Percentiles rank a stretch among this genome's conserved stretches.
Conservation (phyloP, 2,797 vertebrate species). For the Enteromius treurensis region DNA sequence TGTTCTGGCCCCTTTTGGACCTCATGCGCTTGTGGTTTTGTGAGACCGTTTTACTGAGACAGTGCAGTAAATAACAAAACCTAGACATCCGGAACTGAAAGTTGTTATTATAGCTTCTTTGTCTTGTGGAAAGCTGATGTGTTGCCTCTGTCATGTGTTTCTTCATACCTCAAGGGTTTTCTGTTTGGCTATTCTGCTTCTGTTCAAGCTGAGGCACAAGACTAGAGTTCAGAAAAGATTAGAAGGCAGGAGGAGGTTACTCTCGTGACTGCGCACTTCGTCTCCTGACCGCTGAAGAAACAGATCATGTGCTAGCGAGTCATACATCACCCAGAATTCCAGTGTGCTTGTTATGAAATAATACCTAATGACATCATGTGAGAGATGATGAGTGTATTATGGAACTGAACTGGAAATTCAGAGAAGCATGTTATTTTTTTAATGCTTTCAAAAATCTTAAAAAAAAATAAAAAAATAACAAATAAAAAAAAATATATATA, state of each 20-base stretch:
- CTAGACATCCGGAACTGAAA: not conserved
- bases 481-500: too few relatives aligned
- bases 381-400: not conserved
- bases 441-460: not conserved
- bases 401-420: not conserved
- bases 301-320: conserved; percentile 69
- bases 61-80: not conserved
- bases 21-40: not conserved
- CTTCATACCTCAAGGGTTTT: not conserved
- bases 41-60: too few relatives aligned
- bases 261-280: conserved; percentile 69
- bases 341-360: conserved; percentile 17
- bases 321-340: conserved; percentile 2
- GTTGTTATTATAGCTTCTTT: not conserved
- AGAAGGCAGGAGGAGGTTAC: conserved; percentile 50
- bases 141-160: conserved; percentile 9
- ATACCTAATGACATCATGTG: not conserved
- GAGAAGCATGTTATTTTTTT: not conserved
- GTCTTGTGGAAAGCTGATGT: not conserved
- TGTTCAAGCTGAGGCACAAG: conserved; percentile 66
- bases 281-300: conserved; percentile 58
- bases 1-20: not conserved
- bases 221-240: conserved; percentile 72
- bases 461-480: too few relatives aligned
- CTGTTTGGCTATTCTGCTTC: conserved; percentile 59